Conservation (phyloP, 2,888 invertebrate species). For the Mallateleia sp. region DNA sequence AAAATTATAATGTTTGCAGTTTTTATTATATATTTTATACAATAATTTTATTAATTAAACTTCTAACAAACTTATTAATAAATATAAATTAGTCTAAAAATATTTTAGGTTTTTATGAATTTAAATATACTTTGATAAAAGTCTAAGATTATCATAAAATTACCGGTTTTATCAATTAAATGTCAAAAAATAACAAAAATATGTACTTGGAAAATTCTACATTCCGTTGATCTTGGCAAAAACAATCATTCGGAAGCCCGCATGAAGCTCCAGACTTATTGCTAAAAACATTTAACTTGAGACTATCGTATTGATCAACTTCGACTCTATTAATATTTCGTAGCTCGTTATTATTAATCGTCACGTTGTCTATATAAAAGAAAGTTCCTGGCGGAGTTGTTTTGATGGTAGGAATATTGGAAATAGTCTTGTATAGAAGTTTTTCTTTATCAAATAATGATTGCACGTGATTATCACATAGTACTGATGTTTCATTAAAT, state of each 20-base stretch:
- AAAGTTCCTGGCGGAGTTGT: background rate
- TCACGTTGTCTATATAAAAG: slow-evolving; percentile 12
- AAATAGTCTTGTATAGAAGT: background rate
- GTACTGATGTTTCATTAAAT: background rate
- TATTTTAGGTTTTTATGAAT: too few species aligned
- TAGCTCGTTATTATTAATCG: background rate
- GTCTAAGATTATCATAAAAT: too few species aligned
- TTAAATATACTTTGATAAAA: too few species aligned
- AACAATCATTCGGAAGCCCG: slow-evolving; percentile 19
- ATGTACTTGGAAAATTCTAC: slow-evolving; percentile 30
- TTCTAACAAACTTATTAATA: too few species aligned
- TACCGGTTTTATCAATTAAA: too few species aligned
- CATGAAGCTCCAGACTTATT: slow-evolving; percentile 7
- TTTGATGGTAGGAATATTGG: background rate
- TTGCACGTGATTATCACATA: slow-evolving; percentile 4
- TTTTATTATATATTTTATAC: too few species aligned
- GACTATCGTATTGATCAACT: slow-evolving; percentile 1
- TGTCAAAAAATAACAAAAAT: too few species aligned
- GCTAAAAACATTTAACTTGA: slow-evolving; percentile 11
- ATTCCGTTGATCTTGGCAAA: background rate
- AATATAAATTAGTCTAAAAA: too few species aligned
- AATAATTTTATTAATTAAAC: too few species aligned
- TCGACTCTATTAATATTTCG: slow-evolving; percentile 22
- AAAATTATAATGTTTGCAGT: too few species aligned
- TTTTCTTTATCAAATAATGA: slow-evolving; percentile 10